Evolutionary conservation across 2,888 invertebrate genomes (phyloP).

Genomic region (Microctonus brassicae): DNA sequence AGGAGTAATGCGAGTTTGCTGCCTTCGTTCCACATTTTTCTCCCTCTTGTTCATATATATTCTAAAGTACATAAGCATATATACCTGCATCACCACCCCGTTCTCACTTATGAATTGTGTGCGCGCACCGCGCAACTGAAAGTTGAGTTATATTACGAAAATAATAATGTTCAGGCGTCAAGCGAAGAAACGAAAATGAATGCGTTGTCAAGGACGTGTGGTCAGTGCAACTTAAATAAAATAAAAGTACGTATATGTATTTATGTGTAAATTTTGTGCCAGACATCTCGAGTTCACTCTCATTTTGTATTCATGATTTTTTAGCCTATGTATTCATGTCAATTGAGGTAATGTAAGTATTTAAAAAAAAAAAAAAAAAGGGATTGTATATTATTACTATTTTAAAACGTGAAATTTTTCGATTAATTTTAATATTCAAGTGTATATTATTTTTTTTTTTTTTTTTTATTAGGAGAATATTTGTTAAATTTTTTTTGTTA

Average conservation of each 20-base stretch:
- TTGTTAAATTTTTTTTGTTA: no score
- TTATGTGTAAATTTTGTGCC: slow-evolving; percentile 5
- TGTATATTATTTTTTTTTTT: no score
- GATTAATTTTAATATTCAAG: no score
- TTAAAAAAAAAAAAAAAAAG: neutral
- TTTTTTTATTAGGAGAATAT: no score
- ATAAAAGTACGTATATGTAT: neutral
- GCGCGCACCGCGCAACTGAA: slow-evolving; percentile 26
- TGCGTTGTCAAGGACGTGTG: slow-evolving; percentile 51
- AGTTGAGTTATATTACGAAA: slow-evolving; percentile 43
- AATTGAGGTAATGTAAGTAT: neutral
- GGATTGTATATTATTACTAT: no score
- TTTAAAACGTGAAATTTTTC: no score
- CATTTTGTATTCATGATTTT: neutral
- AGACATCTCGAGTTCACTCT: slow-evolving; percentile 17
- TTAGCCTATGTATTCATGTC: neutral
- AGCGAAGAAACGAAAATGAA: slow-evolving; percentile 5
- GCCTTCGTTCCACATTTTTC: slow-evolving; percentile 18
- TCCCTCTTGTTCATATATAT: slow-evolving; percentile 8
- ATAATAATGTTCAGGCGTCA: slow-evolving; percentile 42
- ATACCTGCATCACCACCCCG: slow-evolving; percentile 1
- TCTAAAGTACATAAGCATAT: slow-evolving; percentile 1
- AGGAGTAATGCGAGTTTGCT: slow-evolving; percentile 26
- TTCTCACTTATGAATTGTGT: neutral
- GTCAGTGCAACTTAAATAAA: neutral